Evolutionary conservation across 2,113 vertebrate genomes (phyloP).

Genomic region (Noctilio leporinus): DNA sequence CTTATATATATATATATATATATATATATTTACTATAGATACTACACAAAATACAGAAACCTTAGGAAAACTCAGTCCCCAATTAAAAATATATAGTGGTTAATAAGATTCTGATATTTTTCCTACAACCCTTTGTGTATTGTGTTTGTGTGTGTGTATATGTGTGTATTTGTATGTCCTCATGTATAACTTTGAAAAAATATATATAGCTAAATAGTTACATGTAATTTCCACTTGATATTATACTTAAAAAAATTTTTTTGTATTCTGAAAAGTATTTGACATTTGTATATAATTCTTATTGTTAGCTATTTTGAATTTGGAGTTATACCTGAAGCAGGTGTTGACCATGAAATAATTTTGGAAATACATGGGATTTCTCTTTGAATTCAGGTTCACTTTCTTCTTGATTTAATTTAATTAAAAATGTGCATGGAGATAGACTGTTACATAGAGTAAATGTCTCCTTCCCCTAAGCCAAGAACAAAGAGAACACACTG

Average conservation of each 20-base stretch:
- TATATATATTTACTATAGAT: neutral
- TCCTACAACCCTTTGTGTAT: neutral
- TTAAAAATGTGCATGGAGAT: neutral
- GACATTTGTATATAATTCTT: neutral
- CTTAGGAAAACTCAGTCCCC: neutral
- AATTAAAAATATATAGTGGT: neutral
- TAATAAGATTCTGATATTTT: neutral
- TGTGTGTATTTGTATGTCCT: neutral
- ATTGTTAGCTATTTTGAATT: neutral
- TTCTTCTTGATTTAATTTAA: neutral
- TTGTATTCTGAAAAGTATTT: neutral
- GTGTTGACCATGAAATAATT: neutral
- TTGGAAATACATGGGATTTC: neutral
- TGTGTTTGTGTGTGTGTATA: accelerated
- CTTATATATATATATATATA: neutral
- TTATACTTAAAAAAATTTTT: neutral
- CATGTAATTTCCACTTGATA: neutral
- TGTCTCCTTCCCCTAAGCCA: neutral
- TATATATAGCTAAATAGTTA: neutral
- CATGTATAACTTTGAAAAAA: neutral
- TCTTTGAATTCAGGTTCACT: neutral
- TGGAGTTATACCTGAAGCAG: neutral
- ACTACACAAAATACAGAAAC: neutral
- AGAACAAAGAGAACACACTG: neutral
- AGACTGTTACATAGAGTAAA: neutral